Percentiles rank a stretch among this genome's conserved stretches.
Conservation (phyloP, 2,113 vertebrate species). For the Rattus rattus region DNA sequence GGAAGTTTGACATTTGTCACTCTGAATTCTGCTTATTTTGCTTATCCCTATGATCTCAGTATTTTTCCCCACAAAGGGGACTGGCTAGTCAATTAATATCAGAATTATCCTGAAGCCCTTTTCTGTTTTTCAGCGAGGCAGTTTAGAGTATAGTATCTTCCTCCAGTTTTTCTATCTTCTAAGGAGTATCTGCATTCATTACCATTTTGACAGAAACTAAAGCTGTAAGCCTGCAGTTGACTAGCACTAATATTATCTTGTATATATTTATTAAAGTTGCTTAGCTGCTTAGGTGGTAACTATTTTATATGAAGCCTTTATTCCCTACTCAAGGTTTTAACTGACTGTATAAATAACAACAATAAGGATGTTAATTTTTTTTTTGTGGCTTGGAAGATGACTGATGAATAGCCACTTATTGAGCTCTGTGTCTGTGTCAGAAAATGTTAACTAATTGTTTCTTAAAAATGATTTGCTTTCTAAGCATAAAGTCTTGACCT, state of each 20-base stretch:
- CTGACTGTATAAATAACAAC: conserved; percentile 35
- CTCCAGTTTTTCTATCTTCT: conserved; percentile 44
- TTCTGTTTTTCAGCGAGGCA: conserved; percentile 16
- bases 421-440: conserved; percentile 22
- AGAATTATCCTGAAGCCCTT: conserved; percentile 38
- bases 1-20: background rate
- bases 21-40: background rate
- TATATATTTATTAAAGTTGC: conserved; percentile 47
- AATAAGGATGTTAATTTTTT: conserved; percentile 45
- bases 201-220: conserved; percentile 37
- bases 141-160: conserved; percentile 16
- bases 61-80: background rate
- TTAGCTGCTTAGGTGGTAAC: conserved; percentile 51
- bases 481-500: background rate
- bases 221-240: conserved; percentile 50
- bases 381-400: conserved; percentile 28
- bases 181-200: conserved; percentile 44
- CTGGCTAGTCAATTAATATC: background rate
- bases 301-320: conserved; percentile 30
- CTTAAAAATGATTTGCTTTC: conserved; percentile 29
- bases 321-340: conserved; percentile 39
- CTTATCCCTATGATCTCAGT: background rate
- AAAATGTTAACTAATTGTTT: conserved; percentile 49
- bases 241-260: conserved; percentile 37
- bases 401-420: conserved; percentile 49